These are phyloP conservation scores for Microctenopoma lineatum DNA, from an alignment of 2,797 vertebrate species.

Conservation along the genomic window DNA sequence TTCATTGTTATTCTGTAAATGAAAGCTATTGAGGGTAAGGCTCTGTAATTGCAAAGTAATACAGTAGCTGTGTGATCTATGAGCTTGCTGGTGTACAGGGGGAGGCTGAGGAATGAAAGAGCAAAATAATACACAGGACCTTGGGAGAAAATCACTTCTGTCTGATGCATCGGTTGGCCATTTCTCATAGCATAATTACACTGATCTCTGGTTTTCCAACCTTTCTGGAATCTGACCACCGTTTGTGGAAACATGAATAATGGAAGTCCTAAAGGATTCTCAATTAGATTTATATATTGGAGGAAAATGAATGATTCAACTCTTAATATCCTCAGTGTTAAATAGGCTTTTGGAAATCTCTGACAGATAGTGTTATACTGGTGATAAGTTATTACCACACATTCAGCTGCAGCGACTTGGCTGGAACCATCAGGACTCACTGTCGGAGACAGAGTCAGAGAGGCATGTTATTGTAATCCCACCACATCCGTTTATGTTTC, in stretches of 20 bases:
- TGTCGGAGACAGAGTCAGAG: conserved; percentile 46
- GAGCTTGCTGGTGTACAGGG: conserved; percentile 21
- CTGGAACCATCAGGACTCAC: conserved; percentile 34
- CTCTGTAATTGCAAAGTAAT: conserved; percentile 37
- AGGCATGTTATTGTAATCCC: conserved; percentile 56
- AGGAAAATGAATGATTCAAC: conserved; percentile 59
- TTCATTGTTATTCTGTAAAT: conserved; percentile 61
- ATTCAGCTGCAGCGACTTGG: conserved; percentile 24
- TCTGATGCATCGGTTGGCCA: conserved; percentile 39
- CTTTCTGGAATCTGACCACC: conserved; percentile 32
- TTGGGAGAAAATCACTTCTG: conserved; percentile 49
- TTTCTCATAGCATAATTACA: conserved; percentile 62
- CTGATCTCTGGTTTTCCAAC: conserved; percentile 49
- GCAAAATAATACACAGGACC: conserved; percentile 49
- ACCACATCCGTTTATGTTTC: conserved; percentile 59
- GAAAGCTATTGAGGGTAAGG: conserved; percentile 41
- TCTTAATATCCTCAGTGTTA: conserved; percentile 56
- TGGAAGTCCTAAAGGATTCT: conserved; percentile 54
- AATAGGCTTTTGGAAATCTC: conserved; percentile 44
- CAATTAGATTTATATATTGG: conserved; percentile 55
- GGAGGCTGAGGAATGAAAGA: conserved; percentile 39
- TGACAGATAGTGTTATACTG: conserved; percentile 52
- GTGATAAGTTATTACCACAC: conserved; percentile 37
- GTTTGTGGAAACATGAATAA: conserved; percentile 50
- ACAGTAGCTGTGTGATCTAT: conserved; percentile 52